Evolutionary conservation across 2,888 invertebrate species (phyloP).

Genomic region (Gibbula magus): DNA sequence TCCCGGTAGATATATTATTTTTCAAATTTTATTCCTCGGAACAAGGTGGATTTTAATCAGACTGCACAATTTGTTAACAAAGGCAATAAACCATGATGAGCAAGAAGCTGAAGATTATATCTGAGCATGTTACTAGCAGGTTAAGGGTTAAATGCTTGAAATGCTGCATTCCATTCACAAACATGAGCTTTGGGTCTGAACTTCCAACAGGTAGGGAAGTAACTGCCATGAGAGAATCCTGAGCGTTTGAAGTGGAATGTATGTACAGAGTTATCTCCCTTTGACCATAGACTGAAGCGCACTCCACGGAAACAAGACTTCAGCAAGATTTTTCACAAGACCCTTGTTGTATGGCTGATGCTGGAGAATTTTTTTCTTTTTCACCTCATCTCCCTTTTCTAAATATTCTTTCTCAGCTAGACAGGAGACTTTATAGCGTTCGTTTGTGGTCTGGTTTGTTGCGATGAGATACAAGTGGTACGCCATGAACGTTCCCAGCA

Average conservation of each 20-base stretch:
- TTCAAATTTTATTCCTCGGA: no score
- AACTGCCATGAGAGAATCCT: constrained; percentile 1
- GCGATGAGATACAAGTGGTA: constrained; percentile 69
- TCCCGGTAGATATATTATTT: no score
- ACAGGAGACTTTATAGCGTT: constrained; percentile 62
- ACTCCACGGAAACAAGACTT: constrained; percentile 59
- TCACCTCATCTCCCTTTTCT: background rate
- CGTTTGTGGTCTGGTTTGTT: constrained; percentile 73
- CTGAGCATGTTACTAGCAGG: no score
- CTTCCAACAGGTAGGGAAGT: no score
- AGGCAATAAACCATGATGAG: no score
- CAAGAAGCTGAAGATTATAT: no score
- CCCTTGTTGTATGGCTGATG: constrained; percentile 54
- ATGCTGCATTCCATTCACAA: no score
- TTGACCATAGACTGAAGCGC: constrained; percentile 3
- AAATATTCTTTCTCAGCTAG: background rate
- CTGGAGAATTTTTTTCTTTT: background rate
- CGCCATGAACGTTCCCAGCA: constrained; percentile 60
- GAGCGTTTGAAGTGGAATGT: background rate
- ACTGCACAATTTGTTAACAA: no score
- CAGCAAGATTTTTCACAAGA: constrained; percentile 55
- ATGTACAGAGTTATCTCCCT: constrained; percentile 9
- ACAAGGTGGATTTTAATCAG: no score
- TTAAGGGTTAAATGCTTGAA: no score
- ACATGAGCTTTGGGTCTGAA: no score